Conservation (phyloP, 1,140 invertebrate genomes). For the Macrotrachela quadricornifera region DNA sequence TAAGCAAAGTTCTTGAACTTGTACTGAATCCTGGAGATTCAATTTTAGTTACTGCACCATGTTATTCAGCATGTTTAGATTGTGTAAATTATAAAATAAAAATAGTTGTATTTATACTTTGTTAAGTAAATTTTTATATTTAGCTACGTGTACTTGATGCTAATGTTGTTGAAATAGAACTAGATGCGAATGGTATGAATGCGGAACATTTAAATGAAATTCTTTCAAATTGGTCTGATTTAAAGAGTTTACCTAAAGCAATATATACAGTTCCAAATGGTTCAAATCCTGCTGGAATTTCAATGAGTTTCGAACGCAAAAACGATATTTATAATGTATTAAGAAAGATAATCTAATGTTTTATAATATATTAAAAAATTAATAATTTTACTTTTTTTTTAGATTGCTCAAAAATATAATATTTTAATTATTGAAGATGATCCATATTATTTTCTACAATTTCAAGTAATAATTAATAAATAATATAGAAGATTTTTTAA, state of each 20-base stretch:
- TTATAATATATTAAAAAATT: slow-evolving; percentile 17
- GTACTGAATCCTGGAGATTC: no score
- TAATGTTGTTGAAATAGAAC: no score
- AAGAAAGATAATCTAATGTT: no score
- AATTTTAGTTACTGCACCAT: no score
- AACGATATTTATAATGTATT: no score
- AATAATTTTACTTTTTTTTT: slow-evolving; percentile 11
- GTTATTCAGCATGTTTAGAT: no score
- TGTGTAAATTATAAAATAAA: no score
- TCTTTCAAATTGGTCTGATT: slow-evolving; percentile 20
- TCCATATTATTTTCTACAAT: slow-evolving; percentile 55
- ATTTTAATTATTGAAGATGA: slow-evolving; percentile 58
- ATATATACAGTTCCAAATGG: slow-evolving; percentile 41
- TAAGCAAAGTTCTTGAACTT: no score
- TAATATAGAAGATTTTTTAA: background rate
- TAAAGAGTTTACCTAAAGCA: slow-evolving; percentile 28
- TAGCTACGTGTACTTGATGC: no score
- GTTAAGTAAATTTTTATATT: no score
- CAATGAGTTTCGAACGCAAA: slow-evolving; percentile 22
- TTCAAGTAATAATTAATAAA: slow-evolving; percentile 19
- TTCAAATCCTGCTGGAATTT: slow-evolving; percentile 46
- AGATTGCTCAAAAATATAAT: slow-evolving; percentile 48
- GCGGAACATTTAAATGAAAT: slow-evolving; percentile 16
- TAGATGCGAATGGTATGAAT: slow-evolving; percentile 11
- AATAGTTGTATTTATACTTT: no score